Conservation (phyloP, 2,888 invertebrate species). For the Imbricaverruca yamaguchii region DNA sequence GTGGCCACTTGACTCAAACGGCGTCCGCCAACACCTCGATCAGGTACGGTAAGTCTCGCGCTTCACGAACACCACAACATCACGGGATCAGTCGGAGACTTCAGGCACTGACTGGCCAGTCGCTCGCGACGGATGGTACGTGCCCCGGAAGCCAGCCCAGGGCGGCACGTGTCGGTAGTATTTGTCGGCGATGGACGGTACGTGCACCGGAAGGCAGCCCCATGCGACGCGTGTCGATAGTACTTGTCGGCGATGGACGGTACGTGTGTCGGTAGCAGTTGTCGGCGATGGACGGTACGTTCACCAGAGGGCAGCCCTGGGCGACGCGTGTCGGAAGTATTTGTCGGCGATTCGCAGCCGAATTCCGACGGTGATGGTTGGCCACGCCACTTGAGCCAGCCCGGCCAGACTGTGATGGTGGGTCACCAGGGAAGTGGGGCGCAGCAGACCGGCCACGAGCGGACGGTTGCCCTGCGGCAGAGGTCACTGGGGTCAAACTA, state of each 20-base stretch:
- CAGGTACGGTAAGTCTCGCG: too few species aligned
- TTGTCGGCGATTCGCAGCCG: not conserved
- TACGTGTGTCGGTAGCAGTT: not conserved
- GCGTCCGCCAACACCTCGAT: too few species aligned
- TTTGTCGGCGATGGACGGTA: not conserved
- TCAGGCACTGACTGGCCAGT: too few species aligned
- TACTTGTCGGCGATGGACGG: not conserved
- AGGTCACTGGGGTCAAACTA: not conserved
- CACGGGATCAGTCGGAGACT: too few species aligned
- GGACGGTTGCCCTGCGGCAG: not conserved
- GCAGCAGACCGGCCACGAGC: not conserved
- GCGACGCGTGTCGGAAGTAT: not conserved
- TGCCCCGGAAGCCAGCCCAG: not conserved
- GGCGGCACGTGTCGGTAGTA: not conserved
- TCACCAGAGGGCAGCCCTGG: not conserved
- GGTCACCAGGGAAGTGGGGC: not conserved
- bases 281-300: not conserved
- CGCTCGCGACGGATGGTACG: too few species aligned
- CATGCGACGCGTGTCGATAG: not conserved
- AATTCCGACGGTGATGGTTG: not conserved
- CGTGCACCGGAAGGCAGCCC: not conserved
- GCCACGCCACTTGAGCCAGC: not conserved
- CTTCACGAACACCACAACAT: too few species aligned
- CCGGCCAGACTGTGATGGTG: not conserved
- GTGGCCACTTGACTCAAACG: too few species aligned